These are phyloP conservation scores for Nemotelus nigrinus DNA, from an alignment of 2,888 invertebrate species.

Conservation along the genomic window DNA sequence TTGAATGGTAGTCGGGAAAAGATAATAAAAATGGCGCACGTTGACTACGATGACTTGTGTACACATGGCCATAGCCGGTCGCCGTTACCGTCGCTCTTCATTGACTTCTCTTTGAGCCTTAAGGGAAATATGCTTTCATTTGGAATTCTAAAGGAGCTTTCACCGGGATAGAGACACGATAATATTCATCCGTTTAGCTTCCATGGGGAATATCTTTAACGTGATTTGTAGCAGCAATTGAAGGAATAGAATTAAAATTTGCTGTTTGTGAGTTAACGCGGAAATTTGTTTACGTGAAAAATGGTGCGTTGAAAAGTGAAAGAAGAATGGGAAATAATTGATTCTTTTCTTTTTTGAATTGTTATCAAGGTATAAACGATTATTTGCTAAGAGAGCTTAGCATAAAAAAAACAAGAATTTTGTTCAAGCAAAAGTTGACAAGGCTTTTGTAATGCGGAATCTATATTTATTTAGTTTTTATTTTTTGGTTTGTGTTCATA, in stretches of 20 bases:
- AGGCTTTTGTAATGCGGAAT: too few species aligned
- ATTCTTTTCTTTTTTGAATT: too few species aligned
- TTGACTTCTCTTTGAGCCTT: background rate
- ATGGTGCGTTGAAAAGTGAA: too few species aligned
- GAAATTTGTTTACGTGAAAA: too few species aligned
- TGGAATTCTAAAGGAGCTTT: conserved; percentile 16
- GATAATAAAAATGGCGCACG: conserved; percentile 5
- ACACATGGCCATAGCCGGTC: background rate
- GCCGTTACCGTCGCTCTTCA: background rate
- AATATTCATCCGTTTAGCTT: conserved; percentile 24
- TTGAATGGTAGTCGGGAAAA: background rate
- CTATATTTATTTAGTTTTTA: too few species aligned
- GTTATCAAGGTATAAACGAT: too few species aligned
- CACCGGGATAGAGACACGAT: conserved; percentile 5
- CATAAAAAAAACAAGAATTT: too few species aligned
- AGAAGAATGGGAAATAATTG: too few species aligned
- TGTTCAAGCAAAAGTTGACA: too few species aligned
- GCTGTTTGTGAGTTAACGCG: too few species aligned
- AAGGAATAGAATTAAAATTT: background rate
- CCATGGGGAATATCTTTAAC: conserved; percentile 26
- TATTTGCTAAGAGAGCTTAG: too few species aligned
- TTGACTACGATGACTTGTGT: background rate
- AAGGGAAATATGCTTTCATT: conserved; percentile 17
- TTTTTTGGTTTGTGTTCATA: too few species aligned
- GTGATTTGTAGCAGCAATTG: conserved; percentile 9